phyloP scores from a whole-genome alignment of 2,888 invertebrate species.

The Epirrita christyi region DNA sequence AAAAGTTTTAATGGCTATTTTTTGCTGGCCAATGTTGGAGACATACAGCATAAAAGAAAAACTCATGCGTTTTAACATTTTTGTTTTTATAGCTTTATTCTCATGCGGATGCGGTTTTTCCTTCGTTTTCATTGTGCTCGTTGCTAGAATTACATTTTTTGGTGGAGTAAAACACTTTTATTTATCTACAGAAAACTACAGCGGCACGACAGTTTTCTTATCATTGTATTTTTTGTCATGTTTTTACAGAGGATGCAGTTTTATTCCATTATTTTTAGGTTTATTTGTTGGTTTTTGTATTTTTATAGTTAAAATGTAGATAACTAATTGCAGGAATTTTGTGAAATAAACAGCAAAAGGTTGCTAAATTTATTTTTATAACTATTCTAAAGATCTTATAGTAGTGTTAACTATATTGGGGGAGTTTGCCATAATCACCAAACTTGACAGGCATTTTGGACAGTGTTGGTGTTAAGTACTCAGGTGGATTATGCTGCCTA shows the following conservation, averaged over 20 bases:
- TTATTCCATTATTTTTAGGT: not conserved
- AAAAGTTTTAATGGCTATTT: slow-evolving; percentile 48
- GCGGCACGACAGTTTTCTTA: not conserved
- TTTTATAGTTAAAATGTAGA: not conserved
- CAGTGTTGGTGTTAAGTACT: too few relatives aligned
- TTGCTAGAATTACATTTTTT: not conserved
- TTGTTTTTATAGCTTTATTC: slow-evolving; percentile 14
- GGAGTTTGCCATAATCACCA: too few relatives aligned
- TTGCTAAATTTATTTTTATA: too few relatives aligned
- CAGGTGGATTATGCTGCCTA: too few relatives aligned
- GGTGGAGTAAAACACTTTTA: not conserved
- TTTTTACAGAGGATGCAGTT: not conserved
- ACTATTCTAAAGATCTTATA: too few relatives aligned
- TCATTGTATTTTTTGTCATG: not conserved
- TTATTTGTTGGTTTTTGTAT: not conserved
- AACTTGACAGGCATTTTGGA: too few relatives aligned
- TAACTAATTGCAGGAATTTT: not conserved
- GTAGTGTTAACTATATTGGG: too few relatives aligned
- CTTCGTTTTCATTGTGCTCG: not conserved
- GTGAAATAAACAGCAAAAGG: too few relatives aligned
- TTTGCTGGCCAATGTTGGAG: slow-evolving; percentile 34
- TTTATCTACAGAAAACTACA: not conserved
- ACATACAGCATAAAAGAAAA: slow-evolving; percentile 15
- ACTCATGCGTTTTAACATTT: slow-evolving; percentile 13
- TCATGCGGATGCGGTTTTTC: not conserved